Percentiles rank a stretch among this genome's conserved stretches.
phyloP scores from a whole-genome alignment of 2,113 vertebrate species.

The Mus pahari region DNA sequence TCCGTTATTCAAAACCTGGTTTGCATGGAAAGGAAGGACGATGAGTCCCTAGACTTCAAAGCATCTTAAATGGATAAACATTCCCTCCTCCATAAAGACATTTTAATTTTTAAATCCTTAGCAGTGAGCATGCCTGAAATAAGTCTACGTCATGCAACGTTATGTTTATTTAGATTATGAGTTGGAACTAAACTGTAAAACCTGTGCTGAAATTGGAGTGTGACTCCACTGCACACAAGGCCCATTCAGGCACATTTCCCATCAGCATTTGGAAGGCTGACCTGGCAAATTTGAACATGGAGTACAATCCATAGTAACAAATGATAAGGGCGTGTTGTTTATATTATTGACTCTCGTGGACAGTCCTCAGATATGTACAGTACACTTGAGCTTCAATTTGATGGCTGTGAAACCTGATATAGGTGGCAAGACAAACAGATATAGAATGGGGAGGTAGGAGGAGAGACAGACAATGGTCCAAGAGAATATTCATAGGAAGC shows the following conservation, averaged over 20 bases:
- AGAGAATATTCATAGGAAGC: not conserved
- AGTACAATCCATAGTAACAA: slow-evolving; percentile 53
- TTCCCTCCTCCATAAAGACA: slow-evolving; percentile 79
- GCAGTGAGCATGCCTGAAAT: slow-evolving; percentile 78
- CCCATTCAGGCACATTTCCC: slow-evolving; percentile 80
- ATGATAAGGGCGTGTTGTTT: slow-evolving; percentile 60
- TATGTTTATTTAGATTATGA: slow-evolving; percentile 84
- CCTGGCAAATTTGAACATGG: slow-evolving; percentile 71
- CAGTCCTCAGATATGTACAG: slow-evolving; percentile 13
- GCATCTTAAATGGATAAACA: slow-evolving; percentile 86
- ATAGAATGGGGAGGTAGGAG: not conserved
- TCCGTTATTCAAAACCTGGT: slow-evolving; percentile 86
- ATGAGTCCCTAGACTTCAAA: slow-evolving; percentile 84
- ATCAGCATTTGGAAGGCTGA: slow-evolving; percentile 74
- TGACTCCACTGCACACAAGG: slow-evolving; percentile 62
- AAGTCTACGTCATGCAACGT: slow-evolving; percentile 77
- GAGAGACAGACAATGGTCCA: not conserved
- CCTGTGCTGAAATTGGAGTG: slow-evolving; percentile 73
- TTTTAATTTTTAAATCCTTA: slow-evolving; percentile 87
- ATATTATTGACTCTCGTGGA: slow-evolving; percentile 51
- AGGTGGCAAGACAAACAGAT: not conserved
- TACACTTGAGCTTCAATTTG: slow-evolving; percentile 44
- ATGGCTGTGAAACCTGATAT: slow-evolving; percentile 38
- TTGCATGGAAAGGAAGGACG: slow-evolving; percentile 83
- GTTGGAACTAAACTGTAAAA: slow-evolving; percentile 72